Evolutionary conservation across 2,888 invertebrate genomes (phyloP).

Genomic region (Drosophila conformis): DNA sequence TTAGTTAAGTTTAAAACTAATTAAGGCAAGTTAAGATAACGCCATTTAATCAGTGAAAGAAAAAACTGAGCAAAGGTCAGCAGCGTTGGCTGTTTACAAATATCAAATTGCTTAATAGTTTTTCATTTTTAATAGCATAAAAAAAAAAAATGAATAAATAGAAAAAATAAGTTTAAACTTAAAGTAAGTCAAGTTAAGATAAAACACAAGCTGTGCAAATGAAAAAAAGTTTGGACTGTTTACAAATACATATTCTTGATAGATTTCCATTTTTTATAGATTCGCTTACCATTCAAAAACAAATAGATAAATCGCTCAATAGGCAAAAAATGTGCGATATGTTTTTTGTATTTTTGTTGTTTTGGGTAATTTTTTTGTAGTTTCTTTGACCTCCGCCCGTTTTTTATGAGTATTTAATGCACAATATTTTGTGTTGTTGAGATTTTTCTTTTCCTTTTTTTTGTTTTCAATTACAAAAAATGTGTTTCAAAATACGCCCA

Average conservation of each 20-base stretch:
- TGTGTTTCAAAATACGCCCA: conserved; percentile 47
- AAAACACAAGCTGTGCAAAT: conserved; percentile 1
- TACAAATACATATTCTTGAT: conserved; percentile 23
- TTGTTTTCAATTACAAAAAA: conserved; percentile 44
- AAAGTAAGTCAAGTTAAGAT: conserved; percentile 28
- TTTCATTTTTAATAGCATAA: conserved; percentile 17
- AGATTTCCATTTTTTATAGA: conserved; percentile 1
- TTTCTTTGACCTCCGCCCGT: conserved; percentile 41
- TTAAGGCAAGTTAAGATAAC: conserved; percentile 40
- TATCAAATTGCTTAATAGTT: neutral
- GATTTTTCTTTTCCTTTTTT: conserved; percentile 12
- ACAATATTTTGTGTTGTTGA: conserved; percentile 41
- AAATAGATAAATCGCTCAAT: conserved; percentile 20
- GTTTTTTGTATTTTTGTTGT: conserved; percentile 37
- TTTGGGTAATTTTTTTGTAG: conserved; percentile 18
- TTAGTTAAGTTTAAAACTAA: conserved; percentile 6
- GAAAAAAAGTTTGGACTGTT: conserved; percentile 19
- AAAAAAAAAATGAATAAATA: neutral
- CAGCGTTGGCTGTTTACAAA: conserved; percentile 24
- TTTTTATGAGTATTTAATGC: conserved; percentile 56
- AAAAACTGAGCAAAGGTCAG: conserved; percentile 5
- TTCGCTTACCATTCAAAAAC: conserved; percentile 46
- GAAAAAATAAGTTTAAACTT: neutral
- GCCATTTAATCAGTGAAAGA: conserved; percentile 27
- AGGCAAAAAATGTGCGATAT: conserved; percentile 37